phyloP scores from a whole-genome alignment of 1,140 invertebrate species.

The Eulimnadia texana region DNA sequence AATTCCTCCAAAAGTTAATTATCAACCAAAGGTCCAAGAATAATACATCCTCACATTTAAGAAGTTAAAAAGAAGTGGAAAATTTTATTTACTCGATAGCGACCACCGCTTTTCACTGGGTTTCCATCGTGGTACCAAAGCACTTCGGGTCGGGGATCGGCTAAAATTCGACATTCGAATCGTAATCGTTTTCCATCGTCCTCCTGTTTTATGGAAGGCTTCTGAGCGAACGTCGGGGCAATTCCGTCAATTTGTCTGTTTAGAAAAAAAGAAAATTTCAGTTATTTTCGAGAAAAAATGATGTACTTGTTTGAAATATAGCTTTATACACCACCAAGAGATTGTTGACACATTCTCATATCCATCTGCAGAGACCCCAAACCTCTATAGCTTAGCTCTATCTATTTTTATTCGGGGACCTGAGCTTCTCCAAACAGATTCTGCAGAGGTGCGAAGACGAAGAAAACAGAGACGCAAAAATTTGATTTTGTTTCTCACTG shows the following conservation, averaged over 20 bases:
- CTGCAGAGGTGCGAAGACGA: too few species aligned
- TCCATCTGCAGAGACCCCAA: too few species aligned
- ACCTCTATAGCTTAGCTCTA: not conserved
- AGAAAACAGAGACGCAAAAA: too few species aligned
- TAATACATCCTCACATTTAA: too few species aligned
- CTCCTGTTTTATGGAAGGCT: conserved; percentile 90
- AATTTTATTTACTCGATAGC: conserved; percentile 55
- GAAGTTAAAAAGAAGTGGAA: not conserved
- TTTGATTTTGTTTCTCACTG: too few species aligned
- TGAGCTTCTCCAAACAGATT: too few species aligned
- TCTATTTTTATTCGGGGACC: too few species aligned
- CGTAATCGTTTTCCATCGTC: conserved; percentile 88
- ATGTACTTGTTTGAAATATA: too few species aligned
- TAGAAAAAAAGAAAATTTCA: conserved; percentile 18
- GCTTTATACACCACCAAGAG: not conserved
- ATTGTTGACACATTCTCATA: not conserved
- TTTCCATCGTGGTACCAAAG: conserved; percentile 80
- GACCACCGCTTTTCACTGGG: conserved; percentile 53
- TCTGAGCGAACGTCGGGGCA: conserved; percentile 93
- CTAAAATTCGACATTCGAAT: conserved; percentile 90
- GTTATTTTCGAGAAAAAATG: not conserved
- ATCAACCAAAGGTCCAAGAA: too few species aligned
- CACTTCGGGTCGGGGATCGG: conserved; percentile 79
- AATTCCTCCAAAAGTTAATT: too few species aligned
- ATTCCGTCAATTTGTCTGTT: conserved; percentile 89